A percentile compares a stretch with the other conserved stretches of the same genome.
These are phyloP conservation scores for Pungitius pungitius DNA, from an alignment of 2,113 vertebrate species.

Conservation along the genomic window DNA sequence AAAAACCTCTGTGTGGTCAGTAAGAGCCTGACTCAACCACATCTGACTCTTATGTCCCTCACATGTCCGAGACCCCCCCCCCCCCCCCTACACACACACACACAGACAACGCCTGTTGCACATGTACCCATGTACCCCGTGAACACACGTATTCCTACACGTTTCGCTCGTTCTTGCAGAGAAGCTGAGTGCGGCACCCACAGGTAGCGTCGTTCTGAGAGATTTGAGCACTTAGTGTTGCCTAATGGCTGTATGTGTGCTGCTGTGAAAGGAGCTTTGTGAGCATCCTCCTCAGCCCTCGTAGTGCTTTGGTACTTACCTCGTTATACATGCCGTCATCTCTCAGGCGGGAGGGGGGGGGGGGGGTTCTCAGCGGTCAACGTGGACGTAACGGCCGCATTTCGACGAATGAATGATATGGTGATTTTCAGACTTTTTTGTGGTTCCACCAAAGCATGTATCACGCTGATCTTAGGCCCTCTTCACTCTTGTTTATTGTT, in stretches of 20 bases:
- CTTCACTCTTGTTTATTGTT: conserved; percentile 70
- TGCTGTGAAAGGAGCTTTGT: conserved; percentile 72
- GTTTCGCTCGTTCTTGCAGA: conserved; percentile 25
- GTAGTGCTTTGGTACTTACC: conserved; percentile 15
- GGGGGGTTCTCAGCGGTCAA: conserved; percentile 21
- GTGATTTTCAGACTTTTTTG: conserved; percentile 13
- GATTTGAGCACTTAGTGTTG: conserved; percentile 47
- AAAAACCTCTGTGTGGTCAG: conserved; percentile 63
- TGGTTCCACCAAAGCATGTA: conserved; percentile 41
- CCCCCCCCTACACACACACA: background rate
- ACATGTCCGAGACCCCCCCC: conserved; percentile 14
- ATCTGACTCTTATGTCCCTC: conserved; percentile 51
- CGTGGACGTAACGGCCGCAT: background rate
- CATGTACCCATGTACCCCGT: conserved; percentile 37
- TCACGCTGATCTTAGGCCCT: conserved; percentile 40
- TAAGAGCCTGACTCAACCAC: conserved; percentile 49
- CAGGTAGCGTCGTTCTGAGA: conserved; percentile 65
- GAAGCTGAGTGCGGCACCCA: conserved; percentile 41
- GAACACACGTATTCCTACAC: conserved; percentile 46
- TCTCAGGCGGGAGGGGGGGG: conserved; percentile 9
- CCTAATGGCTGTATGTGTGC: conserved; percentile 54
- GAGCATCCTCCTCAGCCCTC: conserved; percentile 45
- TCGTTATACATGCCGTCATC: conserved; percentile 35
- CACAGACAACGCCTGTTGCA: background rate
- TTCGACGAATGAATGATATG: conserved; percentile 33